Base-by-base conservation (phyloP, 2,113 vertebrate species). In the Tragelaphus imberbis region DNA sequence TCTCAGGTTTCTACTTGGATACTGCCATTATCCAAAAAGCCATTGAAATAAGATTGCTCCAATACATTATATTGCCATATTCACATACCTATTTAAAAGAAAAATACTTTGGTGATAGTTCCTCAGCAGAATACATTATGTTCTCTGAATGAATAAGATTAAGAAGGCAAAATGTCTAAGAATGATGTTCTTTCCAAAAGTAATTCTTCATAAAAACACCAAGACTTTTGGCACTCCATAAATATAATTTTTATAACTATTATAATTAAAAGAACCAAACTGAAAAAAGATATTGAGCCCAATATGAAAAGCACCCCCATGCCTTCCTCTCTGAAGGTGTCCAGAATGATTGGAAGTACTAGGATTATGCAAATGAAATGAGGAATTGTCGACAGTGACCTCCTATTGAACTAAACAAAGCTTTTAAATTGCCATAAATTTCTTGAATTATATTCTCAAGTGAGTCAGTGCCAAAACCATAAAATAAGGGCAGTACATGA, bases 331-430 rank as follows among this genome's bases (percentile, higher is more conserved):
- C 21, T 86, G 49, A 91, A 90, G 94, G 77, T 56, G 44, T 65
- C 77, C 87, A 63, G 56, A 81, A 68, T 90, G 68, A 79, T 63
- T 95, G 53, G 82, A 86, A 91, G 59, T 86, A 80, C 65, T 82
- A 71, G 49, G 84, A 71, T 96, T 94, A 95, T 92, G 59, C 75
- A 96, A 97, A 98, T 96, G 44, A 90, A 97, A 90, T 90, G 68
- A 95, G 27, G 25, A 55, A n/a, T 96, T 88, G 96, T 96, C 92
- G 81, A 44, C 30, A 63, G 40, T 63, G 77, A 93, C 86, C 97
- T 93, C 33, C 27, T 94, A 87, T 92, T 97, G 94, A 97, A 96
- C 90, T 93, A 97, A 79, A 88, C 81, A 97, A 91, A 68, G 85
- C 85, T 97, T 96, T 94, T 75, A 85, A 95, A 94, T 77, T 89